Base-by-base conservation (phyloP, 2,113 vertebrate genomes). In the Tylochromis polylepis region DNA sequence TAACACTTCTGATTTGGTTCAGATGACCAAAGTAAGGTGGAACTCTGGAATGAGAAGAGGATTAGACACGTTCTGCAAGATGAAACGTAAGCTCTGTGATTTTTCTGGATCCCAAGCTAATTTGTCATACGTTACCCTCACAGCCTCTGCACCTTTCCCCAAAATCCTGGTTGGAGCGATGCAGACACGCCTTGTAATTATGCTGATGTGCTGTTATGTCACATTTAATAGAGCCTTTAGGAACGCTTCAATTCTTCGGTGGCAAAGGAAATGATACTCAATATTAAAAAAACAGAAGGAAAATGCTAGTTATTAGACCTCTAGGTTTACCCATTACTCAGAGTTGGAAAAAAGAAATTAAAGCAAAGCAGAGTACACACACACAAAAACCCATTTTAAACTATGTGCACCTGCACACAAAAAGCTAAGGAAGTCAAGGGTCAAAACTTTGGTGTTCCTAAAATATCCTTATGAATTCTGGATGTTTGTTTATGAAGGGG, bases 351-450 rank as follows among this genome's bases (percentile, higher is more conserved):
- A 5, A 60, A 60, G 8, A 16, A 53, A 9, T 2, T 8, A 8
- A 31, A 31, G 0, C 41, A 12, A 1, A 27, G 24, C 43, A 29
- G 11, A 0, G 3, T 27, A 20, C 43, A 0, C 24, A 24, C 4
- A 24, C n/a, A 22, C 11, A 22, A 57, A 49, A 12, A 75, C 18
- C 4, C 6, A 51, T 31, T 80, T 58, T 43, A 58, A 57, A 41
- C 36, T 80, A 27, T 58, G 5, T 4, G 20, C 10, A 36, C 36
- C 12, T 65, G 34, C 46, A 77, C 11, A 3, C n/a, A 41, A 24
- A 79, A 57, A 41, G 55, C 79, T 77, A 5, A 51, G 16, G 16
- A 77, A 51, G 27, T 77, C 72, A 60, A 29, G 57, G 18, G 16
- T 81, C 11, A 29, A 14, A n/a, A 14, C 57, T 34, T 49, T 60